phyloP scores from a whole-genome alignment of 2,797 vertebrate species.

The Tokudaia muenninki region DNA sequence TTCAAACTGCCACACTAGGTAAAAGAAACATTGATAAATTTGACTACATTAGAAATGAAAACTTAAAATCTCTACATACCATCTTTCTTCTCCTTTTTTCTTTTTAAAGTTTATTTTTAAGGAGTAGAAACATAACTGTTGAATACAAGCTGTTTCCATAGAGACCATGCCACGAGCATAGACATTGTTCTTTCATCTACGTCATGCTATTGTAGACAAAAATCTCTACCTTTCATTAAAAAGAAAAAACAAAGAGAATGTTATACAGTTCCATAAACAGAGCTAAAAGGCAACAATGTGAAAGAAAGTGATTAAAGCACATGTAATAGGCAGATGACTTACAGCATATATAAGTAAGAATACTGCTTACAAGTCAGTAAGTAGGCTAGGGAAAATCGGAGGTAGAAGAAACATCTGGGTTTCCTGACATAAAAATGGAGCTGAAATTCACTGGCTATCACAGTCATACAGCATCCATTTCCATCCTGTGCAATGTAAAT shows the following conservation, averaged over 20 bases:
- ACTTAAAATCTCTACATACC: background rate
- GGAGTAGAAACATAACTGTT: background rate
- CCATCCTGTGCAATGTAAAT: background rate
- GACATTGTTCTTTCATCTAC: background rate
- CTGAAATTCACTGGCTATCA: background rate
- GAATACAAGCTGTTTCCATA: background rate
- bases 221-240: background rate
- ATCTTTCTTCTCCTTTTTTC: background rate
- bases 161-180: background rate
- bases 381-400: background rate
- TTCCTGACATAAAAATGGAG: background rate
- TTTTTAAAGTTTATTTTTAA: background rate
- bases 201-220: background rate
- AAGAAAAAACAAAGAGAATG: background rate
- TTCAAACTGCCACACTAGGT: background rate
- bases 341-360: background rate
- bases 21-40: background rate
- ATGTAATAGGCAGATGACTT: background rate
- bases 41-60: background rate
- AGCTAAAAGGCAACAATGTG: too few relatives aligned
- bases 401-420: background rate
- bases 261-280: background rate
- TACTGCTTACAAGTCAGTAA: background rate
- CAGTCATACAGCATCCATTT: background rate
- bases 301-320: too few relatives aligned